These are phyloP conservation scores for Gymnodraco acuticeps DNA, from an alignment of 2,797 vertebrate species.

Conservation along the genomic window DNA sequence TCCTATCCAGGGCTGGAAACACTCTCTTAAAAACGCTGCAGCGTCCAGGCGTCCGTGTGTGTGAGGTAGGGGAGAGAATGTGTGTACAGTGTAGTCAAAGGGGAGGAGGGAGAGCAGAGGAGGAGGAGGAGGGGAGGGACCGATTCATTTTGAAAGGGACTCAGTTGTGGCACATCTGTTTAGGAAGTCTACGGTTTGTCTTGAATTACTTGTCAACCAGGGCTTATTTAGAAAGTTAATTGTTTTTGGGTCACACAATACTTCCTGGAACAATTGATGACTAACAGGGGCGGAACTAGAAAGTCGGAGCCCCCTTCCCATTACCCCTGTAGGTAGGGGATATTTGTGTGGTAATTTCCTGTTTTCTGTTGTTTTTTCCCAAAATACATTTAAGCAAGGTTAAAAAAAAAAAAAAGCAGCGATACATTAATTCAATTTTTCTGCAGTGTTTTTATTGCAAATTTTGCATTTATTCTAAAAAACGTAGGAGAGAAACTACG, in stretches of 20 bases:
- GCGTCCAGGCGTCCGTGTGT: conserved; percentile 84
- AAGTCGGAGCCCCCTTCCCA: not conserved
- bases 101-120: conserved; percentile 48
- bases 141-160: conserved; percentile 58
- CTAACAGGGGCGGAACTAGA: conserved; percentile 31
- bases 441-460: not conserved
- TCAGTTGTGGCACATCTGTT: conserved; percentile 61
- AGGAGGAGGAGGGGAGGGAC: conserved; percentile 28
- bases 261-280: conserved; percentile 24
- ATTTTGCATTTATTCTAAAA: not conserved
- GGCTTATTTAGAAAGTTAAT: conserved; percentile 24
- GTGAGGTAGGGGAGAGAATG: conserved; percentile 76
- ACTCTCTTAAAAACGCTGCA: conserved; percentile 83
- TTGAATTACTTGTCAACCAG: conserved; percentile 35
- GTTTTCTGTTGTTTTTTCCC: not conserved
- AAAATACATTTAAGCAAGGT: conserved; percentile 4
- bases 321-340: not conserved
- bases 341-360: not conserved
- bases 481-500: too few species aligned
- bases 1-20: conserved; percentile 76
- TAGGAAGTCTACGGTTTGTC: conserved; percentile 58
- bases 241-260: conserved; percentile 29
- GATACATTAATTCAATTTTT: not conserved
- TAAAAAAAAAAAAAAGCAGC: not conserved
- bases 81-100: conserved; percentile 70